Evolutionary conservation across 2,888 invertebrate genomes (phyloP).

Genomic region (Amphimallon solstitiale): DNA sequence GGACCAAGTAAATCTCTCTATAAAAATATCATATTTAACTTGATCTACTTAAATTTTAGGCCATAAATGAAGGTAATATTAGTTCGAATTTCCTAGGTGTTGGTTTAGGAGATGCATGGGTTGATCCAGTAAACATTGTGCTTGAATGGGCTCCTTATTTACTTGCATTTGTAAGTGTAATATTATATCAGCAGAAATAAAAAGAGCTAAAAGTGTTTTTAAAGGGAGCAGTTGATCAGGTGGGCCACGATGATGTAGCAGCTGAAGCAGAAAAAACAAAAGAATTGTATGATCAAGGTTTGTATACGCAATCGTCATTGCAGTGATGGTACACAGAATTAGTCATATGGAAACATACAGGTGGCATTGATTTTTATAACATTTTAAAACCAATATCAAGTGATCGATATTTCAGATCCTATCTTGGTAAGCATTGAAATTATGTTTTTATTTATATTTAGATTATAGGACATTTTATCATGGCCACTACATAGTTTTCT

Average conservation of each 20-base stretch:
- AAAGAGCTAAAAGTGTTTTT: neutral
- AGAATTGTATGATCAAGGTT: slow-evolving; percentile 65
- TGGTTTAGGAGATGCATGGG: slow-evolving; percentile 89
- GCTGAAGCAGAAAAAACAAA: slow-evolving; percentile 68
- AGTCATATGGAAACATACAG: slow-evolving; percentile 70
- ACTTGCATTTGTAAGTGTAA: slow-evolving; percentile 70
- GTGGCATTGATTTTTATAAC: slow-evolving; percentile 83
- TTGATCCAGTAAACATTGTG: slow-evolving; percentile 85
- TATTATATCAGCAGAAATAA: neutral
- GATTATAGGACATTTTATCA: no score
- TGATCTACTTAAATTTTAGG: slow-evolving; percentile 35
- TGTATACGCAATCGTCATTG: slow-evolving; percentile 46
- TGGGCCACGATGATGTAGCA: slow-evolving; percentile 71
- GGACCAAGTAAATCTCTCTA: slow-evolving; percentile 46
- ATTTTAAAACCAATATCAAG: slow-evolving; percentile 68
- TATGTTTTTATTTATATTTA: no score
- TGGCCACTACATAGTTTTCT: neutral
- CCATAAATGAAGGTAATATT: slow-evolving; percentile 45
- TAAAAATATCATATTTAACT: neutral
- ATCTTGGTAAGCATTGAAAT: neutral
- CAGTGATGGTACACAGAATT: no score
- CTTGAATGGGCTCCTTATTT: slow-evolving; percentile 85
- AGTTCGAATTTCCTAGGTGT: slow-evolving; percentile 79
- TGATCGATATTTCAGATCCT: neutral
- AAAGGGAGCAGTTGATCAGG: slow-evolving; percentile 74